Conservation (phyloP, 1,140 invertebrate species). For the Neoseiulus cucumeris region DNA sequence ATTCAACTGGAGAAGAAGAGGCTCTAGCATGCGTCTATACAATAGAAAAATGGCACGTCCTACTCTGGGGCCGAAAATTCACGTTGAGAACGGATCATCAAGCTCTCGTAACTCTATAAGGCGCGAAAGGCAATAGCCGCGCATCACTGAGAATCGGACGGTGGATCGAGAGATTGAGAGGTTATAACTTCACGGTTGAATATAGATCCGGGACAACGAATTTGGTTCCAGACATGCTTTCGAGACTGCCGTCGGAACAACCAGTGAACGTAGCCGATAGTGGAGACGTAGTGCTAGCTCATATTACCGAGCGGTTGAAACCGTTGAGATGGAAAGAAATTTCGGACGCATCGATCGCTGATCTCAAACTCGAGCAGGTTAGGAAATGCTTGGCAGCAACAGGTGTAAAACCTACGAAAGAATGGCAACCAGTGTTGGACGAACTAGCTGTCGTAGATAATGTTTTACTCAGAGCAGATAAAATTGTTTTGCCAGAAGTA, state of each 20-base stretch:
- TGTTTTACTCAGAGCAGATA: neutral
- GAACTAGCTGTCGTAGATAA: neutral
- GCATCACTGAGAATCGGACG: neutral
- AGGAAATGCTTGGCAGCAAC: neutral
- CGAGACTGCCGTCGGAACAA: neutral
- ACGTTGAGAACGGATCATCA: neutral
- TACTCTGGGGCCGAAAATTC: too few relatives aligned
- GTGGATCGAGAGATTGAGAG: neutral
- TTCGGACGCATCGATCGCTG: neutral
- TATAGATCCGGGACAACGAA: neutral
- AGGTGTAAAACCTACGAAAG: neutral
- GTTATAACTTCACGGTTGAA: neutral
- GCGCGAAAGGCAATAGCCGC: neutral
- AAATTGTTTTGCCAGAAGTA: neutral
- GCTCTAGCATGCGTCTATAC: slow-evolving; percentile 24
- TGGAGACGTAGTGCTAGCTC: neutral
- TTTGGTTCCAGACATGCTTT: neutral
- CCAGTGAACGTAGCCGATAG: neutral
- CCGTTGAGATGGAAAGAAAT: neutral
- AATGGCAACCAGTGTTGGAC: neutral
- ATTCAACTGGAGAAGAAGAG: slow-evolving; percentile 29
- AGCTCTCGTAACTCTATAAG: neutral
- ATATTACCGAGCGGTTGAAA: neutral
- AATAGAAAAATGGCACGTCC: neutral
- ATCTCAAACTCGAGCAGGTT: neutral